These are phyloP conservation scores for Xerus rutilus DNA, from an alignment of 2,797 vertebrate species.

Conservation along the genomic window DNA sequence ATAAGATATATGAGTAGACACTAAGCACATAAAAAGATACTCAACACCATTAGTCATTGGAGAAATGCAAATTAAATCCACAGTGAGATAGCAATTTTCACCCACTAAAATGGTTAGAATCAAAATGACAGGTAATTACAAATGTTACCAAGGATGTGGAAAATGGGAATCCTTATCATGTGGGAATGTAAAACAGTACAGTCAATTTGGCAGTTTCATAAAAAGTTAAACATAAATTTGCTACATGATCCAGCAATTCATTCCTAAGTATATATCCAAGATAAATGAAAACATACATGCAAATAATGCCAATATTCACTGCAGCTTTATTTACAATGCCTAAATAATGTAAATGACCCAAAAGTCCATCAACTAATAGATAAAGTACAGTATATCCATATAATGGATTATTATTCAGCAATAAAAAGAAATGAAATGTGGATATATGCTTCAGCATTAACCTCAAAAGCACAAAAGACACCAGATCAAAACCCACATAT, in stretches of 20 bases:
- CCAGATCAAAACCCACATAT: not conserved
- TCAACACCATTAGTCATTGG: not conserved
- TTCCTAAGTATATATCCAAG: not conserved
- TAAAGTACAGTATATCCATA: not conserved
- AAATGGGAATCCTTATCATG: not conserved
- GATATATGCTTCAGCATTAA: not conserved
- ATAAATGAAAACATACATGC: slow-evolving; percentile 29
- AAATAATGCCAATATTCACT: slow-evolving; percentile 5
- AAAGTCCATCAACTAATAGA: not conserved
- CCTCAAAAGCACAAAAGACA: slow-evolving; percentile 8
- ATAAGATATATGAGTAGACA: not conserved
- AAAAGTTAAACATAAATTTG: slow-evolving; percentile 11
- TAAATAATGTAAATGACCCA: slow-evolving; percentile 15
- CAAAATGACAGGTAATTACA: slow-evolving; percentile 40
- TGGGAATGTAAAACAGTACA: not conserved
- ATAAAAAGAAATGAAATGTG: slow-evolving; percentile 26
- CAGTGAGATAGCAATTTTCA: slow-evolving; percentile 24
- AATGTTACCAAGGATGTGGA: not conserved
- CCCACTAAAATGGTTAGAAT: slow-evolving; percentile 8
- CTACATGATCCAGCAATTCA: not conserved
- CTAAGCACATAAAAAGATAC: slow-evolving; percentile 32
- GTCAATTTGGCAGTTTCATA: not conserved
- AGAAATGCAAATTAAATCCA: slow-evolving; percentile 38
- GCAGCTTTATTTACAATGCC: not conserved
- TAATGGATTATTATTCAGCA: not conserved